Evolutionary conservation across 2,888 invertebrate genomes (phyloP), one percentile per base, ranked within the genome.

Genomic region (Drosophila neutralis): DNA sequence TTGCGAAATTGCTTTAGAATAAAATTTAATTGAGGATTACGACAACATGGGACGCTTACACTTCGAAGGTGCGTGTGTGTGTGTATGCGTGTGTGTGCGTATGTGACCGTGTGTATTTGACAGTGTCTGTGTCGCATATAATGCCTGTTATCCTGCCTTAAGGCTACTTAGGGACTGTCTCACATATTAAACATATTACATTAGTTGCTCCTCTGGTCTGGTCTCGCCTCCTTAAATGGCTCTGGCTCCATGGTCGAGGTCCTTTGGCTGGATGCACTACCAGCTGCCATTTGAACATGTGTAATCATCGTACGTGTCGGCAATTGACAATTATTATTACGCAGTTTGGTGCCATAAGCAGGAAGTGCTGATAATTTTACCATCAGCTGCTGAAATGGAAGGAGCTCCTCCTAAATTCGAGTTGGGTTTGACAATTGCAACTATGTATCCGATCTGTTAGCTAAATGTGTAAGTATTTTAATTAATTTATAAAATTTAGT

Each of bases 1-100:
- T 87, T 88, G 78, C 62, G 75, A 80, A 91, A 91, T 91, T 85
- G 83, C 91, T 91, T 91, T 91, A 87, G 85, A 90, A 86, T 87
- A 84, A 90, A 89, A 90, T 91, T 90, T 91, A 91, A 91, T 91
- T 91, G 91, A 82, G 91, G 91, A 90, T 91, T 91, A 91, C 88
- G 80, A 61, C 72, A 65, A 78, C 75, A 80, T 63, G 65, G n/a
- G 61, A 54, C 53, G 45, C 56, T 62, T 59, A 33, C 59, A 77
- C 71, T 52, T 56, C 15, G 57, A 18, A 78, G 58, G 79, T 60
- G 27, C n/a, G 56, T 56, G 54, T 57, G 38, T 53, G 33, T 45
- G 24, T 68, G 52, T 60, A 29, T 52, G 62, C 35, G 27, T 29
- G 31, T 31, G 29, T 61, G 48, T 57, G 29, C 62, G 60, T 63